Base-by-base conservation (phyloP, 1,140 invertebrate species). In the Acromyrmex echinatior region DNA sequence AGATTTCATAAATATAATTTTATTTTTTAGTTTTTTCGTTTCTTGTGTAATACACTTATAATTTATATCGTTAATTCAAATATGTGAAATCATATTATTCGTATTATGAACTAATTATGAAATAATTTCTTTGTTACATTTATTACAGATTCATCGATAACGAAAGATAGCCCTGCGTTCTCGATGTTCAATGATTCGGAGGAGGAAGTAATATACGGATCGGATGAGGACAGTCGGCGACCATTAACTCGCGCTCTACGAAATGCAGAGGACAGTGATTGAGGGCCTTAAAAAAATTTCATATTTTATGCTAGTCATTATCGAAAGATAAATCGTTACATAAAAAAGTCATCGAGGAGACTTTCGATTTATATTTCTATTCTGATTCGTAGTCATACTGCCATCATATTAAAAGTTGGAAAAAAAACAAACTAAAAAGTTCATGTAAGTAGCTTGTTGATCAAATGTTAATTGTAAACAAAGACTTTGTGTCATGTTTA, bases 171-270 rank as follows among this genome's bases (percentile, higher is more conserved):
- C 96, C 99, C 99, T 66, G 98, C 98, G 9, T 98, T 99, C 95
- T 99, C 99, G 14, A 99, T 99, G 99, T 98, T 99, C 80, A 99
- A 99, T 94, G 99, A 99, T 94, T 91, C 99, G 0, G 99, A 99
- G 94, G 99, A 99, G 96, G 99, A 99, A 90, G 98, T 99, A 9
- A 98, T 99, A 88, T 99, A 99, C 94, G 99, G 98, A 88, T 99
- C 98, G 39, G 98, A 99, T 88, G 98, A 98, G 92, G 98, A 98
- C 86, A 98, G 97, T 88, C 96, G 97, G 77, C 96, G 97, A 85
- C 97, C 97, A 1, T 95, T 98, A 12, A 98, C 97, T 86, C 92
- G 95, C 70, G 93, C 95, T 39, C 93, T 95, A 18, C 96, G 97
- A 68, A 96, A 97, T 92, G 96, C 97, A 86, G 97, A 97, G 89